Base-by-base conservation (phyloP, 2,113 vertebrate species). In the Siniperca knerii region DNA sequence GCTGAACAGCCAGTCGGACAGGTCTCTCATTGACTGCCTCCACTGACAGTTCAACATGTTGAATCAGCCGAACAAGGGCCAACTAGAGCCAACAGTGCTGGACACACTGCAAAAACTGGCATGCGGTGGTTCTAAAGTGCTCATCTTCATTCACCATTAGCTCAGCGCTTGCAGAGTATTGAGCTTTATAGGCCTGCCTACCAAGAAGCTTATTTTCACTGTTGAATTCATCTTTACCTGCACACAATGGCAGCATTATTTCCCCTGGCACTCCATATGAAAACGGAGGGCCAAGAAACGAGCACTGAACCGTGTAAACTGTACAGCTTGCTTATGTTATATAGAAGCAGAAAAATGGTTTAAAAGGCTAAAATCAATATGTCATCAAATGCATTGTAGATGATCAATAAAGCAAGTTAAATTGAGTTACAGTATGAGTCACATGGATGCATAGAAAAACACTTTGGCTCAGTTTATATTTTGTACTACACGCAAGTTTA, bases 361-460 rank as follows among this genome's bases (percentile, higher is more conserved):
- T 37, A 83, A 76, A 72, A 69, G 9, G 66, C 77, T 72, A 46
- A 77, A 90, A 86, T 87, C 89, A 86, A 90, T 90, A 84, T 73
- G 60, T 83, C 71, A 77, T 74, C 60, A 81, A 55, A 82, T 84
- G 23, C 79, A 84, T 79, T 55, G 67, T 55, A 37, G 65, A 44
- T 77, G 52, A 81, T 88, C 75, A 70, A 83, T 79, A 70, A 48
- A 44, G 12, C 25, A 20, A 29, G 66, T 68, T 72, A 7, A 37
- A 74, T 64, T 82, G 40, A 69, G 46, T 76, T 68, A 67, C 44
- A 65, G 44, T 61, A 13, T 52, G 66, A 87, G 44, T 61, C 52
- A 71, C n/a, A 50, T 21, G n/a, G 20, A 37, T 82, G 50, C n/a
- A 54, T 77, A 68, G 16, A 33, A 20, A 75, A 82, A 77, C 10